Percentiles rank a stretch among this genome's conserved stretches.
phyloP scores from a whole-genome alignment of 2,888 invertebrate species.

The Drosophila pegasa region DNA sequence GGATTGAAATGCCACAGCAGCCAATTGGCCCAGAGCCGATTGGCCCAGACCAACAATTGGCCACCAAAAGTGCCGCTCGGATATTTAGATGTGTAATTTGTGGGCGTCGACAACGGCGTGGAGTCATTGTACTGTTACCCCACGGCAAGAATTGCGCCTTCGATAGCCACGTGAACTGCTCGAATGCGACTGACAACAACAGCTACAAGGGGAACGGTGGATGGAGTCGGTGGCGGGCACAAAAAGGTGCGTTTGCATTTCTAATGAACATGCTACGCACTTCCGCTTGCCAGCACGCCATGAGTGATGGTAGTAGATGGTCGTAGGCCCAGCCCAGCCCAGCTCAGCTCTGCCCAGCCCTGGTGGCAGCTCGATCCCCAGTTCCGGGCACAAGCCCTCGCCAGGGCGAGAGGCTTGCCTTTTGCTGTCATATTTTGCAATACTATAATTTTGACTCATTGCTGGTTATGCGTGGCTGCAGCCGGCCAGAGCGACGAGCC shows the following conservation, averaged over 20 bases:
- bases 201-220: background rate
- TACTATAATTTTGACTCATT: slow-evolving; percentile 66
- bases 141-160: slow-evolving; percentile 24
- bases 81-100: slow-evolving; percentile 76
- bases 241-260: slow-evolving; percentile 83
- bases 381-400: slow-evolving; percentile 6
- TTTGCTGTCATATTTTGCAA: slow-evolving; percentile 75
- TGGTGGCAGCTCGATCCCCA: slow-evolving; percentile 21
- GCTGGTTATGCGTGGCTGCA: slow-evolving; percentile 73
- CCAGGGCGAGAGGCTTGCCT: slow-evolving; percentile 49
- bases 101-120: slow-evolving; percentile 60
- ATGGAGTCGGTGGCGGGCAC: slow-evolving; percentile 34
- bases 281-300: slow-evolving; percentile 72
- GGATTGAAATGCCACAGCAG: slow-evolving; percentile 43
- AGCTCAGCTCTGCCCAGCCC: slow-evolving; percentile 28
- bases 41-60: slow-evolving; percentile 57
- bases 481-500: background rate
- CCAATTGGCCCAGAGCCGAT: slow-evolving; percentile 58
- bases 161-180: slow-evolving; percentile 64
- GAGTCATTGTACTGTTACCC: slow-evolving; percentile 56
- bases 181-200: slow-evolving; percentile 57
- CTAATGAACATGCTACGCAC: slow-evolving; percentile 83
- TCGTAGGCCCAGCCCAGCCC: slow-evolving; percentile 33
- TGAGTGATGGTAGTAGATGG: slow-evolving; percentile 77
- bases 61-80: slow-evolving; percentile 72